phyloP scores from a whole-genome alignment of 2,113 vertebrate species.

The Hiodon alosoides region DNA sequence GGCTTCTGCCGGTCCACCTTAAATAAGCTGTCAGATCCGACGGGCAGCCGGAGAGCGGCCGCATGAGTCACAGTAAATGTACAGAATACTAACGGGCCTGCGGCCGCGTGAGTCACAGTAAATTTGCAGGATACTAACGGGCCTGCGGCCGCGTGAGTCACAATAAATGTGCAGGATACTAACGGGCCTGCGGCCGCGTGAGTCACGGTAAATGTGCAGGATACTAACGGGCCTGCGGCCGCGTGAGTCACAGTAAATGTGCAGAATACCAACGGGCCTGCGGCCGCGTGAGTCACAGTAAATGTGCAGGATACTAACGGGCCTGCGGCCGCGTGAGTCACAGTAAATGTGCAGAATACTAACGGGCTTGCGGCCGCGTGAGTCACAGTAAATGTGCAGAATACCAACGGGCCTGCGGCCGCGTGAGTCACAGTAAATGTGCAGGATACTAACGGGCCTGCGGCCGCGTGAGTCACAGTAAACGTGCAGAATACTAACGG shows the following conservation, averaged over 20 bases:
- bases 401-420: slow-evolving; percentile 18
- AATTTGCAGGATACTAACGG: slow-evolving; percentile 22
- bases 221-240: too few relatives aligned
- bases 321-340: background rate
- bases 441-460: slow-evolving; percentile 20
- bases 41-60: background rate
- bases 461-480: background rate
- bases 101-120: slow-evolving; percentile 11
- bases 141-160: background rate
- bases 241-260: too few relatives aligned
- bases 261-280: too few relatives aligned
- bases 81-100: too few relatives aligned
- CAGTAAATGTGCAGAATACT: too few relatives aligned
- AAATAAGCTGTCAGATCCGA: background rate
- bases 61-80: too few relatives aligned
- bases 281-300: too few relatives aligned
- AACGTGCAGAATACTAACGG: slow-evolving; percentile 23
- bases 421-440: background rate
- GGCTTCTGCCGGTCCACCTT: background rate
- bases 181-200: background rate
- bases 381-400: slow-evolving; percentile 12
- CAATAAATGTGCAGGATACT: slow-evolving; percentile 21
- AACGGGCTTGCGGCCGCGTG: background rate
- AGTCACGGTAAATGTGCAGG: too few relatives aligned
- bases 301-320: too few relatives aligned